These are phyloP conservation scores for Crypturellus tataupa DNA, from an alignment of 2,797 vertebrate species.

Conservation along the genomic window DNA sequence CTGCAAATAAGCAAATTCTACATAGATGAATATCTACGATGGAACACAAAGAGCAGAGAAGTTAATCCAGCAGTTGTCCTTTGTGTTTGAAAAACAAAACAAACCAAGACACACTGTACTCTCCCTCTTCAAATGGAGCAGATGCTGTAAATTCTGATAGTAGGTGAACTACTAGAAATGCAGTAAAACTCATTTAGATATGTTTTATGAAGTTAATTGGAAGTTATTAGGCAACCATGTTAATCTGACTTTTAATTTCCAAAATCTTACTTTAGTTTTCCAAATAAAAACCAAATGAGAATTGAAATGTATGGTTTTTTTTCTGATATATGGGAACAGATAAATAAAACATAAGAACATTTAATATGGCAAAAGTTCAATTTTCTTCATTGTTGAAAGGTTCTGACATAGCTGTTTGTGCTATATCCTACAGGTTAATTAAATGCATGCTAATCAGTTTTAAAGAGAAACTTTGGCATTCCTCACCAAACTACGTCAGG, in stretches of 20 bases:
- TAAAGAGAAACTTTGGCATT: background rate
- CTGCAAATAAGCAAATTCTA: background rate
- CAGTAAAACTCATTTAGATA: background rate
- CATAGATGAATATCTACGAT: background rate
- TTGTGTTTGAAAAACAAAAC: background rate
- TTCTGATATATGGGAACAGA: background rate
- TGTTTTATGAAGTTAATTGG: fast-evolving
- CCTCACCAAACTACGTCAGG: background rate
- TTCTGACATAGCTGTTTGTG: too few species aligned
- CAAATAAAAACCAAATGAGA: background rate
- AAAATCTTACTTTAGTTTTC: background rate
- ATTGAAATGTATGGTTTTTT: background rate
- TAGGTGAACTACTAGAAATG: background rate
- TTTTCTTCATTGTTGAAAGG: background rate
- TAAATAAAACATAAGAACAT: background rate
- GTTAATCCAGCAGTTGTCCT: background rate
- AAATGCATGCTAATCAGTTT: background rate
- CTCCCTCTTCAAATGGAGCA: background rate
- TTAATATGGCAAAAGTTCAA: background rate
- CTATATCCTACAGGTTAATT: background rate
- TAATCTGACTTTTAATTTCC: background rate
- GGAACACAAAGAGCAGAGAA: background rate
- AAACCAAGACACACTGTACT: background rate
- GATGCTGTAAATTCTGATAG: background rate
- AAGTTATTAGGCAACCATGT: background rate